These are phyloP conservation scores for Silurus aristotelis DNA, from an alignment of 2,797 vertebrate genomes.

Conservation along the genomic window DNA sequence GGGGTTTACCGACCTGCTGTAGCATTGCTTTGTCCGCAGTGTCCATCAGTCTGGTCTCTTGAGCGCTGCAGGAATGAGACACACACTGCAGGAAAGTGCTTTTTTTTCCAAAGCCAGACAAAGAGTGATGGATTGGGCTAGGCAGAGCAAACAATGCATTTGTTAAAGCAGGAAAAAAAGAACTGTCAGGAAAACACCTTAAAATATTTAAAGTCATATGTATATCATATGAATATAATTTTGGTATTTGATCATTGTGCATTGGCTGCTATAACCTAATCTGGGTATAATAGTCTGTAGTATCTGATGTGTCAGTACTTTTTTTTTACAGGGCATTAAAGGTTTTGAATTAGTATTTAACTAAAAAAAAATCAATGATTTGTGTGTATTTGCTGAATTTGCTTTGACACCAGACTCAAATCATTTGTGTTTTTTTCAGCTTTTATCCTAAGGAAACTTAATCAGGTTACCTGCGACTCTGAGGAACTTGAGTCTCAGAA, in stretches of 20 bases:
- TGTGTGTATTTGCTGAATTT: slow-evolving; percentile 43
- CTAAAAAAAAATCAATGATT: slow-evolving; percentile 21
- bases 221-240: not conserved
- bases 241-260: not conserved
- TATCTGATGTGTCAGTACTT: not conserved
- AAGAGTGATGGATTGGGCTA: slow-evolving; percentile 75
- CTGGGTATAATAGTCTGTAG: not conserved
- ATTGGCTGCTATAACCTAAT: no score
- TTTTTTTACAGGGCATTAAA: not conserved
- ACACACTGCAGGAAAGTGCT: slow-evolving; percentile 77
- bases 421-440: slow-evolving; percentile 46
- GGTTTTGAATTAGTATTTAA: slow-evolving; percentile 36
- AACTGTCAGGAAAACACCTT: not conserved
- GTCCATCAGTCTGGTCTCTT: slow-evolving; percentile 79
- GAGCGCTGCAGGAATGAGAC: slow-evolving; percentile 76
- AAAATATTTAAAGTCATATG: not conserved
- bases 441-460: slow-evolving; percentile 47
- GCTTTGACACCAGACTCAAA: slow-evolving; percentile 27
- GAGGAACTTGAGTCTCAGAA: slow-evolving; percentile 59
- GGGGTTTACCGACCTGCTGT: slow-evolving; percentile 44
- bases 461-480: slow-evolving; percentile 71
- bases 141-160: slow-evolving; percentile 75
- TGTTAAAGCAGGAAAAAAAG: slow-evolving; percentile 57
- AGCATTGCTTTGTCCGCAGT: slow-evolving; percentile 66
- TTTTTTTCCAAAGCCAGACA: slow-evolving; percentile 75